Percentiles rank a stretch among this genome's conserved stretches.
Evolutionary conservation across 2,113 vertebrate genomes (phyloP).

Genomic region (Copsychus sechellarum): DNA sequence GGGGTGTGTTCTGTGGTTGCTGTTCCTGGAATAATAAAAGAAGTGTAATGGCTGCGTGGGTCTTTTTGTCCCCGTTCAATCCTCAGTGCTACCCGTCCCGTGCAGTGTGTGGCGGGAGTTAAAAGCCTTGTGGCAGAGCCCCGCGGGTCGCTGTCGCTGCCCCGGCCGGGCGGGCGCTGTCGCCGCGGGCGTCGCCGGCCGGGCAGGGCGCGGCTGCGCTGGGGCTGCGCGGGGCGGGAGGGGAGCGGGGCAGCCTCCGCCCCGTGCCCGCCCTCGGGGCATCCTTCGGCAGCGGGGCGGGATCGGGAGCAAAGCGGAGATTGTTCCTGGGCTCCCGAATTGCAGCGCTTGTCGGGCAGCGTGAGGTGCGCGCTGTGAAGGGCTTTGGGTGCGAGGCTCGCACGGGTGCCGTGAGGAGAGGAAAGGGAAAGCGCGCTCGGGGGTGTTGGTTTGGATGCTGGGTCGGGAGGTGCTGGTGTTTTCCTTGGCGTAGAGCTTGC

Average conservation of each 20-base stretch:
- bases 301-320: neutral
- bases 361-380: too few species aligned
- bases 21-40: neutral
- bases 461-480: too few species aligned
- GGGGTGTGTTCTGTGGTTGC: neutral
- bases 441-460: too few species aligned
- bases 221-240: neutral
- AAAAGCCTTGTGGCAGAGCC: fast-evolving
- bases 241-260: too few species aligned
- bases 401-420: too few species aligned
- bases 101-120: fast-evolving
- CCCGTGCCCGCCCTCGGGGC: too few species aligned
- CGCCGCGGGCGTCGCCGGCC: neutral
- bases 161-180: neutral
- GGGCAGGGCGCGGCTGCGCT: neutral
- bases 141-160: neutral
- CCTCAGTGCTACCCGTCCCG: fast-evolving
- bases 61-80: neutral
- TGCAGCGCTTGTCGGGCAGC: too few species aligned
- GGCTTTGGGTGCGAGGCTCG: too few species aligned
- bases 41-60: neutral
- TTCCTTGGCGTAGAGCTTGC: too few species aligned
- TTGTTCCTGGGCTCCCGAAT: too few species aligned
- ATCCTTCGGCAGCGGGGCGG: too few species aligned
- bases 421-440: too few species aligned